These are phyloP conservation scores for Calcarius lapponicus DNA, from an alignment of 2,797 vertebrate species.

Conservation along the genomic window DNA sequence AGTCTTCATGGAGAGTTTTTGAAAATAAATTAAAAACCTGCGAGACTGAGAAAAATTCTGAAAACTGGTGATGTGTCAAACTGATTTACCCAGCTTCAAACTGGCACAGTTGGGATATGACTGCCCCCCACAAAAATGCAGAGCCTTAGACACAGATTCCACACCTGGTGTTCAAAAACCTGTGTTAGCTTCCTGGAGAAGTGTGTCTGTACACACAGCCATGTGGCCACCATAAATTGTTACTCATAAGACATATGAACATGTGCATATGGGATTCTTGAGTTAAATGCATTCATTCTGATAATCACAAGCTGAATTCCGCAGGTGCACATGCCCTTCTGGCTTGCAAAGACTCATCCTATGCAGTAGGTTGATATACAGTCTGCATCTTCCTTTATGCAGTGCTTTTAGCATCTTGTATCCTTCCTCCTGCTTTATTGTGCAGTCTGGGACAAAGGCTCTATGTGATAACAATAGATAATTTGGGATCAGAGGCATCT, in stretches of 20 bases:
- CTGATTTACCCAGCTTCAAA: not conserved
- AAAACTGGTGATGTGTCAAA: not conserved
- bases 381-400: not conserved
- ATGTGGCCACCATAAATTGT: not conserved
- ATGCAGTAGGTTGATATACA: not conserved
- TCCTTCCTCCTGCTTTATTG: not conserved
- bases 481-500: not conserved
- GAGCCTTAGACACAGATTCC: not conserved
- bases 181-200: not conserved
- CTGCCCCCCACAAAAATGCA: not conserved
- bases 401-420: not conserved
- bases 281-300: not conserved
- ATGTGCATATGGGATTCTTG: not conserved
- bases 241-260: not conserved
- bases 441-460: not conserved
- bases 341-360: not conserved
- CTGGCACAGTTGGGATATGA: not conserved
- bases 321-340: not conserved
- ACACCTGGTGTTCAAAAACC: not conserved
- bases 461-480: not conserved
- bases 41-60: not conserved
- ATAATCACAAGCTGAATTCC: not conserved
- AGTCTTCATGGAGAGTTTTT: not conserved
- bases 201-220: not conserved
- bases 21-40: constrained; percentile 18